Conservation (phyloP, 2,888 invertebrate genomes). For the Malthinus flaveolus region DNA sequence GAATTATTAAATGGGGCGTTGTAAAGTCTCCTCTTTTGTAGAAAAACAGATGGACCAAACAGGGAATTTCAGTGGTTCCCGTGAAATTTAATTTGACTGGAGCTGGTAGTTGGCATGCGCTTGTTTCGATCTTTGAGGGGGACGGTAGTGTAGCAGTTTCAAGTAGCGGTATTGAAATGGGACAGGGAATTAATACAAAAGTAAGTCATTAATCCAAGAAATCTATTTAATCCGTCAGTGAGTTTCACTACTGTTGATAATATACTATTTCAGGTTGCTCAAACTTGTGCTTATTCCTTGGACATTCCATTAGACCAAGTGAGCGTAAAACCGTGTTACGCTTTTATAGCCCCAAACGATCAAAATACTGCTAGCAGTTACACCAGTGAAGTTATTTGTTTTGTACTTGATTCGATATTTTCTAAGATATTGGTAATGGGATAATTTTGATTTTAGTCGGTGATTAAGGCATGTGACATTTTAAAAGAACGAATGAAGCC, state of each 20-base stretch:
- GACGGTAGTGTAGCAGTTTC: not conserved
- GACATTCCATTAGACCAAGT: not conserved
- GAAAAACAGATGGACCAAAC: not conserved
- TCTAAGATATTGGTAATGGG: too few species aligned
- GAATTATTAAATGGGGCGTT: not conserved
- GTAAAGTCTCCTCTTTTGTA: not conserved
- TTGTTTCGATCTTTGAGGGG: not conserved
- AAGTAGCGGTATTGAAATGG: not conserved
- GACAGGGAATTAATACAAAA: not conserved
- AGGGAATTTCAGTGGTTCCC: not conserved
- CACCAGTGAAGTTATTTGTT: slow-evolving; percentile 51
- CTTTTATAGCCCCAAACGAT: not conserved
- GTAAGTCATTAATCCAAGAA: not conserved
- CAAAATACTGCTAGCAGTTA: not conserved
- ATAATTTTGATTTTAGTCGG: slow-evolving; percentile 1
- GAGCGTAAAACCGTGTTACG: not conserved
- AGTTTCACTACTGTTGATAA: too few species aligned
- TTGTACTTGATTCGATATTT: too few species aligned
- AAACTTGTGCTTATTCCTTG: not conserved
- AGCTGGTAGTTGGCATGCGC: not conserved
- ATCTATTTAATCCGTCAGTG: too few species aligned
- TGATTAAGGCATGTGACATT: slow-evolving; percentile 4
- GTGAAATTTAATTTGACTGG: not conserved
- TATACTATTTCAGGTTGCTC: not conserved
- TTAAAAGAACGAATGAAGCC: slow-evolving; percentile 66